Evolutionary conservation across 1,140 invertebrate species (phyloP).

Genomic region (Venturia canescens): DNA sequence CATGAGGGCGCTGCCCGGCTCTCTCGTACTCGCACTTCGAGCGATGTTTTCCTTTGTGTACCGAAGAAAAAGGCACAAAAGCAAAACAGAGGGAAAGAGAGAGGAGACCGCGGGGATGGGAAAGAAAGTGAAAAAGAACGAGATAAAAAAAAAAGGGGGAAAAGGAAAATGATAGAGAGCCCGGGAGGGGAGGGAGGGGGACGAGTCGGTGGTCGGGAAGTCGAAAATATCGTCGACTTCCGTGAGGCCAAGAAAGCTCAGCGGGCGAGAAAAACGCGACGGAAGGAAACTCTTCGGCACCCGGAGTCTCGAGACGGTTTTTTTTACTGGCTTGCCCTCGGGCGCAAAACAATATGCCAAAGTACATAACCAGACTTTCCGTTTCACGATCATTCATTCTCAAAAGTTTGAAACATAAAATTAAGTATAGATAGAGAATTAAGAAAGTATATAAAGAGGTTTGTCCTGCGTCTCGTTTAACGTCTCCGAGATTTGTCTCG

Average conservation of each 20-base stretch:
- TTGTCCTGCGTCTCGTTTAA: not conserved
- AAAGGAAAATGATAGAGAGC: conserved; percentile 1
- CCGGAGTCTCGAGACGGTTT: conserved; percentile 10
- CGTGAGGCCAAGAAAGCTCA: conserved; percentile 45
- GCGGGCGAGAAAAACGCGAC: conserved; percentile 56
- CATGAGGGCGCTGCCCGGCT: conserved; percentile 14
- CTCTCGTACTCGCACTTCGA: conserved; percentile 49
- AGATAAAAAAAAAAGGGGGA: not conserved
- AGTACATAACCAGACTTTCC: conserved; percentile 59
- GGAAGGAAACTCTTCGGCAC: conserved; percentile 51
- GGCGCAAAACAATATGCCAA: conserved; percentile 72
- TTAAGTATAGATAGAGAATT: conserved; percentile 17
- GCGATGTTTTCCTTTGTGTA: conserved; percentile 45
- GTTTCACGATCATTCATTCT: conserved; percentile 30
- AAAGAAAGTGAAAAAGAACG: not conserved
- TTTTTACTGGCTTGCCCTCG: not conserved
- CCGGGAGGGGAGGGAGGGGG: conserved; percentile 35
- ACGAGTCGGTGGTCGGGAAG: conserved; percentile 62
- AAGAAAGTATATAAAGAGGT: not conserved
- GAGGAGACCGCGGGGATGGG: not conserved
- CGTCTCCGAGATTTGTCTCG: conserved; percentile 24
- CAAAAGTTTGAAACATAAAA: conserved; percentile 41
- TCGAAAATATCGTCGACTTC: conserved; percentile 75
- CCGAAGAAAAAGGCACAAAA: not conserved
- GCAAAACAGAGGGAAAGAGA: not conserved